Evolutionary conservation across 2,797 vertebrate species (phyloP).

Genomic region (Microhierax caerulescens): DNA sequence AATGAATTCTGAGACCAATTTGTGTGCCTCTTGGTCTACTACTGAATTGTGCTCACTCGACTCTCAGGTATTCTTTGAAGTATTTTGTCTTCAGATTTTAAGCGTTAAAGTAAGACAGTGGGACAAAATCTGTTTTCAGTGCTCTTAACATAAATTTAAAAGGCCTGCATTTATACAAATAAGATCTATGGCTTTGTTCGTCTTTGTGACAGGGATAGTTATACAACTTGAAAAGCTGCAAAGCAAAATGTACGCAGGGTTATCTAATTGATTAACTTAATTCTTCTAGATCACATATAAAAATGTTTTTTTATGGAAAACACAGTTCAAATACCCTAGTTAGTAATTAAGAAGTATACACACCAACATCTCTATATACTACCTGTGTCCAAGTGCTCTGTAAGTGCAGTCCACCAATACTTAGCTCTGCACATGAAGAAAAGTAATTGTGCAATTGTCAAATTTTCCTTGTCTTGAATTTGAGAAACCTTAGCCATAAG

Average conservation of each 20-base stretch:
- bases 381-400: not conserved
- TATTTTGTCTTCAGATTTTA: not conserved
- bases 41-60: not conserved
- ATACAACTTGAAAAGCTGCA: not conserved
- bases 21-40: not conserved
- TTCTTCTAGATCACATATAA: not conserved
- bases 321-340: not conserved
- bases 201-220: not conserved
- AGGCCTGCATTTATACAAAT: not conserved
- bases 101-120: not conserved
- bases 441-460: not conserved
- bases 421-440: not conserved
- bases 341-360: not conserved
- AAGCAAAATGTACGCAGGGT: not conserved
- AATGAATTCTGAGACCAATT: not conserved
- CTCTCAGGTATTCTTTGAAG: not conserved
- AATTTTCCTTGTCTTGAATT: slow-evolving; percentile 24
- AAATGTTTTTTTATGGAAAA: not conserved
- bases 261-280: not conserved
- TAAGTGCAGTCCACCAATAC: not conserved
- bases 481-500: slow-evolving; percentile 14
- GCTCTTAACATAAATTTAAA: not conserved
- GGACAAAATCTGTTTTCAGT: not conserved
- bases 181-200: not conserved
- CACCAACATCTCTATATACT: not conserved